A percentile compares a stretch with the other conserved stretches of the same genome.
These are phyloP conservation scores for Poecile montanus DNA, from an alignment of 2,797 vertebrate genomes.

Conservation along the genomic window DNA sequence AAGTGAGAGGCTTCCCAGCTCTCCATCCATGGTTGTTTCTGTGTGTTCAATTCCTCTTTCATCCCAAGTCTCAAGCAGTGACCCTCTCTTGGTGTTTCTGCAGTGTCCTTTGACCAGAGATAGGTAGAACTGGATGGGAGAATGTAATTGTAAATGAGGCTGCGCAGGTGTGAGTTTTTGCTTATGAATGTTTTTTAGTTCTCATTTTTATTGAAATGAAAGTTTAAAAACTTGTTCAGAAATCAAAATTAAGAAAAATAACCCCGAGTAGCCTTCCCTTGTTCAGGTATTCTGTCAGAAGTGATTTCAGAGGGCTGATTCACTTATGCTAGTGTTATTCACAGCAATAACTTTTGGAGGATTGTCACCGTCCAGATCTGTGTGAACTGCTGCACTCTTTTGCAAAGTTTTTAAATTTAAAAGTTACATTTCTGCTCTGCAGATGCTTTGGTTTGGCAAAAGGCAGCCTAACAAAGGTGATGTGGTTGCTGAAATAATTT, in stretches of 20 bases:
- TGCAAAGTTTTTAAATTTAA: background rate
- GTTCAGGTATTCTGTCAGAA: background rate
- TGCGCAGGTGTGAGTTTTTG: background rate
- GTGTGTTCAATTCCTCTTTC: background rate
- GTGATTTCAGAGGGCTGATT: background rate
- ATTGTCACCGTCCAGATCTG: background rate
- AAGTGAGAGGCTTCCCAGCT: background rate
- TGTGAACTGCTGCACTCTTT: background rate
- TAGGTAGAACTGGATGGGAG: background rate
- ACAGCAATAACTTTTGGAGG: background rate
- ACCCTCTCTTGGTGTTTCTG: background rate
- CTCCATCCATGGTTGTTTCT: background rate
- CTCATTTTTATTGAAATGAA: background rate
- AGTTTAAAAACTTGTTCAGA: background rate
- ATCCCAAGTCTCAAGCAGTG: background rate
- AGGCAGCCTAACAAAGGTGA: background rate
- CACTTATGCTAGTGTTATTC: background rate
- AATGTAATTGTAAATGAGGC: background rate
- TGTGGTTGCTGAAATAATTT: slow-evolving; percentile 7
- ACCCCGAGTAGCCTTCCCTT: background rate
- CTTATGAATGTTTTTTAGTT: background rate
- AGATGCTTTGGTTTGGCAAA: slow-evolving; percentile 20
- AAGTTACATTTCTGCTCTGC: background rate
- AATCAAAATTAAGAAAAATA: background rate
- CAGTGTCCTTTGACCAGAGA: background rate